These are phyloP conservation scores for Turdus rufiventris DNA, from an alignment of 2,113 vertebrate species.

Conservation along the genomic window DNA sequence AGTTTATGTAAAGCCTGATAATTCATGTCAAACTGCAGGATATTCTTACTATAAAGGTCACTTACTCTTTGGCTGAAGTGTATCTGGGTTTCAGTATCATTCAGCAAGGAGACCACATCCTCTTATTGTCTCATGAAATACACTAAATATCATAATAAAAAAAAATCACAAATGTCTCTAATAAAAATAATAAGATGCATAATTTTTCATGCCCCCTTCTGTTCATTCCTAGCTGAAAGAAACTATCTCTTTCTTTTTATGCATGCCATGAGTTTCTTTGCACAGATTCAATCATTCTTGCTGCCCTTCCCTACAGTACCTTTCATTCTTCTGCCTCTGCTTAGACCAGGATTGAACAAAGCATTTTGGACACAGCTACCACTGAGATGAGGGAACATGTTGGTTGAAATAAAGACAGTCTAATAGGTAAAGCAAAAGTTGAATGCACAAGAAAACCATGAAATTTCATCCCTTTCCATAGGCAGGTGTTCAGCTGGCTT, in stretches of 20 bases:
- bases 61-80: not conserved
- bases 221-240: not conserved
- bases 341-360: not conserved
- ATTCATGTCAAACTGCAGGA: not conserved
- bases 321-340: not conserved
- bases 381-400: not conserved
- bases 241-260: not conserved
- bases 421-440: not conserved
- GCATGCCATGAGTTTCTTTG: not conserved
- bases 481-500: not conserved
- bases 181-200: not conserved
- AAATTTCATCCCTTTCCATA: not conserved
- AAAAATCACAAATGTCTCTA: not conserved
- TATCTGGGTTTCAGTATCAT: not conserved
- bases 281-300: not conserved
- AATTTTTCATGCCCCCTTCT: not conserved
- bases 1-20: not conserved
- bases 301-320: not conserved
- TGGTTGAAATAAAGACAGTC: not conserved
- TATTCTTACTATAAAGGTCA: not conserved
- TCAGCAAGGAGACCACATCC: rapidly evolving
- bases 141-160: not conserved
- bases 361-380: not conserved
- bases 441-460: not conserved
- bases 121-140: not conserved